Conservation (phyloP, 2,113 vertebrate species). For the Rattus norvegicus region GRCr8 NC_086019.1:143207001-143207500, state of each 20-base stretch:
- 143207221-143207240: neutral
- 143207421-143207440: too few relatives aligned
- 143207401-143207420: neutral
- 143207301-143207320: too few relatives aligned
- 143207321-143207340: neutral
- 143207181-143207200: neutral
- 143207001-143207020: neutral
- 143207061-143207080: neutral
- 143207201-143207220: neutral
- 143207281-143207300: neutral
- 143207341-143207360: too few relatives aligned
- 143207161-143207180: neutral
- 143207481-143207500: too few relatives aligned
- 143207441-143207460: too few relatives aligned
- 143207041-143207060: neutral
- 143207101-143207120: neutral
- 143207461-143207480: too few relatives aligned
- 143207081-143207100: neutral
- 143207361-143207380: neutral
- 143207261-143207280: neutral
- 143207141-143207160: fast-evolving
- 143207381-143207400: neutral
- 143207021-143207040: neutral
- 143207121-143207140: neutral
- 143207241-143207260: slow-evolving; percentile 28